These are phyloP conservation scores for Eidolon helvum DNA, from an alignment of 2,113 vertebrate genomes.

Conservation along the genomic window DNA sequence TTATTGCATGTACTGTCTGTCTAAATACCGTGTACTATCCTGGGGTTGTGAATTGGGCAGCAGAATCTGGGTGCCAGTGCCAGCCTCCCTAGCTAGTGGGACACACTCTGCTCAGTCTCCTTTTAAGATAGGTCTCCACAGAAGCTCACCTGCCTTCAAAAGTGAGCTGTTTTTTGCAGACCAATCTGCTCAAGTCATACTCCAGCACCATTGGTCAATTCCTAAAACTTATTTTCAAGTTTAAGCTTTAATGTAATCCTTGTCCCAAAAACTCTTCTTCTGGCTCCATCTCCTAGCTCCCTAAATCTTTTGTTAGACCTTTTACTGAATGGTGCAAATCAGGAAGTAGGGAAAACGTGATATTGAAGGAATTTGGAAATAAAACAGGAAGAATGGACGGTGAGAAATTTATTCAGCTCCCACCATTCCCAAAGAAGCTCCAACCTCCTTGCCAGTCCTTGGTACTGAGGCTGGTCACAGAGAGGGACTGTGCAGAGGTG, in stretches of 20 bases:
- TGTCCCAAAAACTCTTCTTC: neutral
- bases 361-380: neutral
- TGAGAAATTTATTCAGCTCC: neutral
- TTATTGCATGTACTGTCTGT: neutral
- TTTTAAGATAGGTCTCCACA: neutral
- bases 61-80: neutral
- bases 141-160: neutral
- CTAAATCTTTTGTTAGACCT: neutral
- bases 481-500: neutral
- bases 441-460: neutral
- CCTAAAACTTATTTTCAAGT: neutral
- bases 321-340: neutral
- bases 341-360: neutral
- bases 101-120: neutral
- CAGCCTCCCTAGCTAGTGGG: neutral
- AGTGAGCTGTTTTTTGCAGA: neutral
- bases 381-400: neutral
- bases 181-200: neutral
- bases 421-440: neutral
- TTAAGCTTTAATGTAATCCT: neutral
- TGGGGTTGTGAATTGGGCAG: neutral
- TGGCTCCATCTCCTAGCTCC: neutral
- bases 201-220: neutral
- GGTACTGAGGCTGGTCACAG: neutral
- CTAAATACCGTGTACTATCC: neutral